Percentiles rank a stretch among this genome's conserved stretches.
Evolutionary conservation across 1,140 invertebrate species (phyloP).

Genomic region (Danaus melanippus): DNA sequence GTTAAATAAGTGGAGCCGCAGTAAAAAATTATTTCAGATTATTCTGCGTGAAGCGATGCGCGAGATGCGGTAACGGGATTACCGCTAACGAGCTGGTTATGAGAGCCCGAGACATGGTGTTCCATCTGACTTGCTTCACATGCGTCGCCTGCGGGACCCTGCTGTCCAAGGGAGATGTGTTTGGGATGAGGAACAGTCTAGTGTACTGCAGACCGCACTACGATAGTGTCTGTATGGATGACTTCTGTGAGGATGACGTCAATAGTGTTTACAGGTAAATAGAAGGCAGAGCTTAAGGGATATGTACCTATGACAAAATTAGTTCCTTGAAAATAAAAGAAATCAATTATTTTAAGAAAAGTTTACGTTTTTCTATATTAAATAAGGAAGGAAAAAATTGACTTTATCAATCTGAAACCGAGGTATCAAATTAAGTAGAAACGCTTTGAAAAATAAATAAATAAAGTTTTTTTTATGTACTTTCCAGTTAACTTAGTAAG

Average conservation of each 20-base stretch:
- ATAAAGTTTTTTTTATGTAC: too few relatives aligned
- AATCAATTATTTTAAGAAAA: too few relatives aligned
- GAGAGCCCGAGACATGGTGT: slow-evolving; percentile 89
- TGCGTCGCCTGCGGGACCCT: slow-evolving; percentile 87
- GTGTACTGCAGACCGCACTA: slow-evolving; percentile 82
- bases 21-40: slow-evolving; percentile 73
- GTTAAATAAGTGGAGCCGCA: slow-evolving; percentile 11
- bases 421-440: too few relatives aligned
- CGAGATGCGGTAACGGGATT: slow-evolving; percentile 86
- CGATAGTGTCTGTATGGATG: slow-evolving; percentile 70
- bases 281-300: too few relatives aligned
- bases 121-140: slow-evolving; percentile 92
- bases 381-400: too few relatives aligned
- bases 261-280: slow-evolving; percentile 59
- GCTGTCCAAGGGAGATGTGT: slow-evolving; percentile 89
- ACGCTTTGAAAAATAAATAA: too few relatives aligned
- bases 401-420: too few relatives aligned
- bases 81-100: slow-evolving; percentile 94
- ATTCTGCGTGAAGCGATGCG: slow-evolving; percentile 86
- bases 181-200: slow-evolving; percentile 86
- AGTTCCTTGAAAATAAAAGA: too few relatives aligned
- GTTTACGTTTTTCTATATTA: too few relatives aligned
- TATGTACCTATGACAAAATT: too few relatives aligned
- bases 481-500: too few relatives aligned
- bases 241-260: slow-evolving; percentile 73